A percentile compares a stretch with the other conserved stretches of the same genome.
Conservation (phyloP, 2,888 invertebrate genomes). For the Halictus ligatus region DNA sequence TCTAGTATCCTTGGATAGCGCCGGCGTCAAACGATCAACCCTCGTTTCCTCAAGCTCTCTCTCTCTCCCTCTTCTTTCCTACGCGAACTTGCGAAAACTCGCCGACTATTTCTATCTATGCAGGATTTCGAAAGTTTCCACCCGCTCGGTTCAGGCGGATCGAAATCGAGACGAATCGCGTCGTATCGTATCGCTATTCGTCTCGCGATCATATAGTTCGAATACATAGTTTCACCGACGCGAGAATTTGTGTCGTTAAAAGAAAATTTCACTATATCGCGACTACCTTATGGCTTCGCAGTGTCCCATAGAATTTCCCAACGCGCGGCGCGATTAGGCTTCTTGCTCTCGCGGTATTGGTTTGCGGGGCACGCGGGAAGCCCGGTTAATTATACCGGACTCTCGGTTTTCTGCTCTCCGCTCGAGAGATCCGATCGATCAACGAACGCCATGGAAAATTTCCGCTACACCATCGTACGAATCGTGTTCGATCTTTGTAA, state of each 20-base stretch:
- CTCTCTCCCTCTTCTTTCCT: not conserved
- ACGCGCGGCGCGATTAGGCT: constrained; percentile 10
- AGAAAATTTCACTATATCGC: not conserved
- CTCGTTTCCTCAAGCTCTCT: not conserved
- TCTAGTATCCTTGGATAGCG: constrained; percentile 4
- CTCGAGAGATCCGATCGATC: not conserved
- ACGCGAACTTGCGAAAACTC: constrained; percentile 1
- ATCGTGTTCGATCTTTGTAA: constrained; percentile 34
- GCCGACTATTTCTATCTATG: not conserved
- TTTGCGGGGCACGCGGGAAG: constrained; percentile 21
- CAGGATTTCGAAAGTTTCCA: not conserved
- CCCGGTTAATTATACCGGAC: constrained; percentile 36
- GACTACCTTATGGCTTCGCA: not conserved
- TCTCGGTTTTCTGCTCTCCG: not conserved
- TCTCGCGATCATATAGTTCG: not conserved
- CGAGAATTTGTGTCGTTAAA: not conserved
- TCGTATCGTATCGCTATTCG: too few relatives aligned
- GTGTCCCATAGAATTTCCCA: constrained; percentile 18
- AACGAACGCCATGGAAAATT: not conserved
- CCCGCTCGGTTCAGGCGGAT: not conserved
- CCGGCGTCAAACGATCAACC: constrained; percentile 6
- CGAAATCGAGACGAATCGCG: not conserved
- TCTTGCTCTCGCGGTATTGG: constrained; percentile 11
- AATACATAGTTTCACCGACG: not conserved
- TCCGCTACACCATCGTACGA: not conserved